Base-by-base conservation (phyloP, 2,113 vertebrate genomes). In the Pelobates fuscus region DNA sequence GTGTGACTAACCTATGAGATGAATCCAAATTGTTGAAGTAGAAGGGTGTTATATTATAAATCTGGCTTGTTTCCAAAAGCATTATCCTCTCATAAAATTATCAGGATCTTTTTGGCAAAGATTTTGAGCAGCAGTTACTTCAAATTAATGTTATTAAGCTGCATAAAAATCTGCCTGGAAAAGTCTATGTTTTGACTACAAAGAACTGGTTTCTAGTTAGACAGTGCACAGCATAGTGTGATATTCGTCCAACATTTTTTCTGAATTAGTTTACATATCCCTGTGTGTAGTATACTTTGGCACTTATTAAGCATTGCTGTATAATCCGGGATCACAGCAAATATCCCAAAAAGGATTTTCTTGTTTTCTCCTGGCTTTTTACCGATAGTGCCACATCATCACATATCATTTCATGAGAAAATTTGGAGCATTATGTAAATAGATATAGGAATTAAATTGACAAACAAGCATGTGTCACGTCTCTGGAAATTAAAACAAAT, bases 91-190 rank as follows among this genome's bases (percentile, higher is more conserved):
- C 72, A 76, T 76, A 76, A 76, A 76, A 67, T 76, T 76, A 76
- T 76, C 72, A 76, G 64, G 64, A 76, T 60, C 55, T 76, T 76
- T 60, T 60, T 76, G 72, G 72, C 72, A 76, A 76, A 57, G 61
- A 67, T 46, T 67, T 44, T 67, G 55, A 67, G 63, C 72, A 67
- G 64, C 63, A 76, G 72, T 76, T 76, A 85, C 82, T 84, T 82
- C 85, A 86, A 84, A 86, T 85, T 86, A 88, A 88, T 85, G 83
- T 82, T 85, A 81, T 79, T 84, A 88, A 86, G 82, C 85, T 84
- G 83, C 84, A 84, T 82, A 86, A 81, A 84, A 84, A 84, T 81
- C 84, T 86, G 72, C 64, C 63, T 67, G 63, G 63, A 76, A 76
- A 76, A 76, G 71, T 79, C 44, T 77, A 81, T 82, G 26, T 79